Percentiles rank a stretch among this genome's conserved stretches.
Evolutionary conservation across 1,140 invertebrate genomes (phyloP).

Genomic region (Nixonia krombeini): DNA sequence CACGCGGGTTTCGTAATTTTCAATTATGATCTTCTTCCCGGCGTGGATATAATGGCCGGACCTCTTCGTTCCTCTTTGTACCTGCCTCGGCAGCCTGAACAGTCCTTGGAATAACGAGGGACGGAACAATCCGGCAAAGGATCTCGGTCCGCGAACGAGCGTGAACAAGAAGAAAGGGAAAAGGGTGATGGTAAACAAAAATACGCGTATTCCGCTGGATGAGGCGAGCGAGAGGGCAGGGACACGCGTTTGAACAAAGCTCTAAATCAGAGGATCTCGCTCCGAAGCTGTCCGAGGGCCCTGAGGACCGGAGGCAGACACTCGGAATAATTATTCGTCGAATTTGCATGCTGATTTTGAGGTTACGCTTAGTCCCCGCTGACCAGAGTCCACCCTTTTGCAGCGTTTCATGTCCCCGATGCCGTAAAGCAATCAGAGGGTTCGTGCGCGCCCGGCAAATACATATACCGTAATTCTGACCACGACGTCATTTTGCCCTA

Average conservation of each 20-base stretch:
- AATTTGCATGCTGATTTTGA: slow-evolving; percentile 70
- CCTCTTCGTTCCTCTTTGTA: no score
- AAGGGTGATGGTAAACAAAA: slow-evolving; percentile 8
- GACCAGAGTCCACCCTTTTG: slow-evolving; percentile 7
- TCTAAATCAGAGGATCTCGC: slow-evolving; percentile 52
- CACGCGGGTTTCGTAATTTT: no score
- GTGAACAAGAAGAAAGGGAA: not conserved
- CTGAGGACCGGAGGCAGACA: slow-evolving; percentile 46
- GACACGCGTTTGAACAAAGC: slow-evolving; percentile 31
- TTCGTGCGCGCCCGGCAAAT: slow-evolving; percentile 32
- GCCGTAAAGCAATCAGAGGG: slow-evolving; percentile 59
- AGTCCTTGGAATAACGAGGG: not conserved
- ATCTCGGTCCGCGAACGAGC: slow-evolving; percentile 21
- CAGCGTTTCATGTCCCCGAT: slow-evolving; percentile 6
- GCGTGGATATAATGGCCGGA: no score
- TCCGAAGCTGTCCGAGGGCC: slow-evolving; percentile 21
- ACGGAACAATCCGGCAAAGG: not conserved
- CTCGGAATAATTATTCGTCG: slow-evolving; percentile 66
- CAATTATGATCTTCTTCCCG: no score
- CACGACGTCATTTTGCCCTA: slow-evolving; percentile 55
- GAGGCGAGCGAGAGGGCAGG: slow-evolving; percentile 7
- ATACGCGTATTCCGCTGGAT: not conserved
- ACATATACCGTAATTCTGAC: slow-evolving; percentile 50
- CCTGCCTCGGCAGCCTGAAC: no score
- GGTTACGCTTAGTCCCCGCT: slow-evolving; percentile 58